phyloP scores from a whole-genome alignment of 2,888 invertebrate genomes.

The Epiperipatus broadwayi region DNA sequence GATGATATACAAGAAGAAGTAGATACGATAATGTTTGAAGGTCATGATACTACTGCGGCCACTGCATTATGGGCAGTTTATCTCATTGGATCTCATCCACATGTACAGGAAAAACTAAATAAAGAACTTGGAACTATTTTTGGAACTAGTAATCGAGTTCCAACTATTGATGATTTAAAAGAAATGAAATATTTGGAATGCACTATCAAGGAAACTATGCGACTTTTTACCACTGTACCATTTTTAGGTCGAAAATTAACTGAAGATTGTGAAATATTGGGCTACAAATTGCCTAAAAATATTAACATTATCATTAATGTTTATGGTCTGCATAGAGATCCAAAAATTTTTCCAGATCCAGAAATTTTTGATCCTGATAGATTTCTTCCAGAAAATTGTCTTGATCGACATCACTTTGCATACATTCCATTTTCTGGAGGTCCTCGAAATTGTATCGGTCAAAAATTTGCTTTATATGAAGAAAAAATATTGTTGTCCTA shows the following conservation, averaged over 20 bases:
- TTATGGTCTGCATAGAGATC: conserved; percentile 44
- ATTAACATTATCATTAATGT: conserved; percentile 33
- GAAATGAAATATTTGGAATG: too few relatives aligned
- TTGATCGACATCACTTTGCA: conserved; percentile 41
- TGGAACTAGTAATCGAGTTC: too few relatives aligned
- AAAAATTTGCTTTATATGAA: too few relatives aligned
- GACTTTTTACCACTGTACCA: too few relatives aligned
- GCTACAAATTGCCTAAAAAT: not conserved
- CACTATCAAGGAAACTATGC: too few relatives aligned
- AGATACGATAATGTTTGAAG: conserved; percentile 32
- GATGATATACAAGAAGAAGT: conserved; percentile 27
- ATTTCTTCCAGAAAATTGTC: conserved; percentile 49
- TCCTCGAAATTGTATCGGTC: conserved; percentile 27
- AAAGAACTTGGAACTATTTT: not conserved
- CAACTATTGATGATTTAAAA: too few relatives aligned
- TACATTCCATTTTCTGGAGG: conserved; percentile 29
- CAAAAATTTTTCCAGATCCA: conserved; percentile 43
- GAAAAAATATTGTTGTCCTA: too few relatives aligned
- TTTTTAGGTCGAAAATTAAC: too few relatives aligned
- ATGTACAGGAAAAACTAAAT: not conserved
- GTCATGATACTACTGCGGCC: too few relatives aligned
- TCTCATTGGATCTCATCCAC: not conserved
- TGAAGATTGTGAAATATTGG: not conserved
- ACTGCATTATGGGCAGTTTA: too few relatives aligned
- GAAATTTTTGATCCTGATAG: conserved; percentile 56